A percentile compares a stretch with the other conserved stretches of the same genome.
phyloP scores from a whole-genome alignment of 2,888 invertebrate genomes.

The Galeruca laticollis region DNA sequence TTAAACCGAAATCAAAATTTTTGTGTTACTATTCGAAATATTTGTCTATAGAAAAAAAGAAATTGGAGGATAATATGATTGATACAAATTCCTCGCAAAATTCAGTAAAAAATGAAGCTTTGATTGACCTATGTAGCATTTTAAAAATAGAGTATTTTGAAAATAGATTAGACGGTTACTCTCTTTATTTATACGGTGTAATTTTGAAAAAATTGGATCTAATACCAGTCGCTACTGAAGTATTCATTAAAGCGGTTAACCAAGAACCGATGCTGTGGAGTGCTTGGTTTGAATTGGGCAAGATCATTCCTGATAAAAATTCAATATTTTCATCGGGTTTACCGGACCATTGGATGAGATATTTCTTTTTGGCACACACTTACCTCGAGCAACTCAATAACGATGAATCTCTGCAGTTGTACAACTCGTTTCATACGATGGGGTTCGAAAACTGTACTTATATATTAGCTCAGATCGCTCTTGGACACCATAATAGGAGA shows the following conservation, averaged over 20 bases:
- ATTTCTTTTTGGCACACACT: slow-evolving; percentile 91
- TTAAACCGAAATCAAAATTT: slow-evolving; percentile 81
- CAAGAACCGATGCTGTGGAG: slow-evolving; percentile 92
- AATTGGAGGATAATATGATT: slow-evolving; percentile 85
- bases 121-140: slow-evolving; percentile 71
- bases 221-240: slow-evolving; percentile 80
- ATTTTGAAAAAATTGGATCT: slow-evolving; percentile 90
- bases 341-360: slow-evolving; percentile 94
- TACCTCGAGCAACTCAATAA: slow-evolving; percentile 91
- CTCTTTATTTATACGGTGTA: slow-evolving; percentile 90
- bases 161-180: slow-evolving; percentile 85
- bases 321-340: slow-evolving; percentile 75
- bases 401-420: slow-evolving; percentile 89
- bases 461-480: slow-evolving; percentile 91
- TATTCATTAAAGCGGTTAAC: slow-evolving; percentile 83
- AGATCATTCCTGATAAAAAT: slow-evolving; percentile 79
- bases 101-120: slow-evolving; percentile 68
- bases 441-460: slow-evolving; percentile 92
- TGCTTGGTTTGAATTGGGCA: slow-evolving; percentile 93
- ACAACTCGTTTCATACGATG: slow-evolving; percentile 78
- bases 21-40: slow-evolving; percentile 88
- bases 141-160: slow-evolving; percentile 72
- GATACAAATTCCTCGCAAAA: slow-evolving; percentile 71
- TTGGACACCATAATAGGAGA: slow-evolving; percentile 92
- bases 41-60: slow-evolving; percentile 92